These are phyloP conservation scores for Octonoba sinensis DNA, from an alignment of 2,888 invertebrate species.

Conservation along the genomic window DNA sequence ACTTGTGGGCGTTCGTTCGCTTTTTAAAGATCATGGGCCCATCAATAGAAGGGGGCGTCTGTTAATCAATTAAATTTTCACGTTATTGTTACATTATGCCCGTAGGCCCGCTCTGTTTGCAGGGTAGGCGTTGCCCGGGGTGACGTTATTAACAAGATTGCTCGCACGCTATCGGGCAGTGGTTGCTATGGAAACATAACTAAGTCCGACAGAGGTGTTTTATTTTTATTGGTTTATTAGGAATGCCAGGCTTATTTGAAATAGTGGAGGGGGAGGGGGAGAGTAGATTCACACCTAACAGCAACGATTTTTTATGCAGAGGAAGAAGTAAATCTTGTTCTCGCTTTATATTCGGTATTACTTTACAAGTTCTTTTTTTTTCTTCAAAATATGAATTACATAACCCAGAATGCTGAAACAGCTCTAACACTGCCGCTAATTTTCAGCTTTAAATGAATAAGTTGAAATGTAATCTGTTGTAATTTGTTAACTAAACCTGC, in stretches of 20 bases:
- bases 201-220: neutral
- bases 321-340: too few relatives aligned
- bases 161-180: slow-evolving; percentile 36
- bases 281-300: neutral
- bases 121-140: slow-evolving; percentile 60
- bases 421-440: too few relatives aligned
- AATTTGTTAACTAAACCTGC: too few relatives aligned
- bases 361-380: too few relatives aligned
- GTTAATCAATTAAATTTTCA: slow-evolving; percentile 55
- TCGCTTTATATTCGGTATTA: too few relatives aligned
- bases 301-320: too few relatives aligned
- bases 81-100: slow-evolving; percentile 38
- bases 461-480: too few relatives aligned
- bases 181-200: slow-evolving; percentile 28
- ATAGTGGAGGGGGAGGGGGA: neutral
- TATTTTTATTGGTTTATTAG: neutral
- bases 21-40: slow-evolving; percentile 18
- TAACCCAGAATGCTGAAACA: too few relatives aligned
- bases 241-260: neutral
- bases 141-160: slow-evolving; percentile 56
- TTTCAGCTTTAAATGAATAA: too few relatives aligned
- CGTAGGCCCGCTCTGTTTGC: slow-evolving; percentile 36
- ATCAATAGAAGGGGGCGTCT: slow-evolving; percentile 26
- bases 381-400: too few relatives aligned
- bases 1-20: slow-evolving; percentile 9